phyloP scores from a whole-genome alignment of 2,113 vertebrate genomes.

The Chloebia gouldiae region DNA sequence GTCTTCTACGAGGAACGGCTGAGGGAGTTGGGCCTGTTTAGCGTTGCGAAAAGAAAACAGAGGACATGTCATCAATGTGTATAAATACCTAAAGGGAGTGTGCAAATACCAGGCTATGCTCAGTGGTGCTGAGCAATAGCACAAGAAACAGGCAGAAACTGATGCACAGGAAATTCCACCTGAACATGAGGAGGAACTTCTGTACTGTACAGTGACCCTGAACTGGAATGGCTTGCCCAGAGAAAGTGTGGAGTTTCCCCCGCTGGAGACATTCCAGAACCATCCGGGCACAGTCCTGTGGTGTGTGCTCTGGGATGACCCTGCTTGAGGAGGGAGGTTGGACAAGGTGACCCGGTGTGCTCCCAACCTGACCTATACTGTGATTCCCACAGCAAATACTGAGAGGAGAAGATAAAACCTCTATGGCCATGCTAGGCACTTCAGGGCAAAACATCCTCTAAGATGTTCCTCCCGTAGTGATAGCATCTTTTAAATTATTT shows the following conservation, averaged over 20 bases:
- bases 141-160: neutral
- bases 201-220: neutral
- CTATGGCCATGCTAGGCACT: neutral
- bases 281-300: neutral
- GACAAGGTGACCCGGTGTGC: neutral
- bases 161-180: neutral
- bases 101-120: neutral
- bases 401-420: neutral
- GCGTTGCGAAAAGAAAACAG: neutral
- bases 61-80: neutral
- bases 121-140: rapidly evolving
- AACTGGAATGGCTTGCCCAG: neutral
- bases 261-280: neutral
- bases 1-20: neutral
- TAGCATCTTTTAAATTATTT: neutral
- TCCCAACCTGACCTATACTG: neutral
- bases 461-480: neutral
- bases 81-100: neutral
- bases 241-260: neutral
- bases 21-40: too few relatives aligned
- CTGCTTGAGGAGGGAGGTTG: neutral
- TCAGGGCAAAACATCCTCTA: neutral
- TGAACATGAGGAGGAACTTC: neutral
- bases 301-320: neutral
- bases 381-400: neutral